Conservation (phyloP, 2,888 invertebrate species). For the Torymus tubicola region DNA sequence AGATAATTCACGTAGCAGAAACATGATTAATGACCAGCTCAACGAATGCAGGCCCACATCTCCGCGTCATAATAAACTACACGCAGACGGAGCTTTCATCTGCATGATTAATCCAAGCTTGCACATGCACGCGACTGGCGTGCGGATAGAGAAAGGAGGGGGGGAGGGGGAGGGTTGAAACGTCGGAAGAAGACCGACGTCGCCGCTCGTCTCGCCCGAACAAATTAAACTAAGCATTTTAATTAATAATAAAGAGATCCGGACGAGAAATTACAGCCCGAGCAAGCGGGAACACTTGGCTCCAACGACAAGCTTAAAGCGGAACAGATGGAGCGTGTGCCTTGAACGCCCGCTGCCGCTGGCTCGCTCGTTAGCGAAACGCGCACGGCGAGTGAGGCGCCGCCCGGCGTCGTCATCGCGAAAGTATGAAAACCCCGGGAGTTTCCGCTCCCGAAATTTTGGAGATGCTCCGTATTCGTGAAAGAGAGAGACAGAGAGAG, state of each 20-base stretch:
- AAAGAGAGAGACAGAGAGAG: not conserved
- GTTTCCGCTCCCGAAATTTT: not conserved
- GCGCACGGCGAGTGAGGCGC: too few species aligned
- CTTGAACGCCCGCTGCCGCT: not conserved
- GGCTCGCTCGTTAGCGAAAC: slow-evolving; percentile 23
- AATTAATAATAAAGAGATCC: slow-evolving; percentile 38
- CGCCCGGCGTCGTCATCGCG: not conserved
- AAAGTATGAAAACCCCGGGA: slow-evolving; percentile 11
- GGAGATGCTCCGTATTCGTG: slow-evolving; percentile 14
- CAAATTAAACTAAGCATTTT: slow-evolving; percentile 36
- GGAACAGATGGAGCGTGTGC: slow-evolving; percentile 30
- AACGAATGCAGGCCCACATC: too few species aligned
- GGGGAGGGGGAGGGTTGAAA: too few species aligned
- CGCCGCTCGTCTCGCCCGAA: slow-evolving; percentile 8
- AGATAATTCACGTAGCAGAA: slow-evolving; percentile 3
- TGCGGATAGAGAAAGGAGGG: not conserved
- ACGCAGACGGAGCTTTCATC: not conserved
- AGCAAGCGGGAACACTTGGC: not conserved
- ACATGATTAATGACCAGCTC: slow-evolving; percentile 1
- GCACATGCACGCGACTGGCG: slow-evolving; percentile 1
- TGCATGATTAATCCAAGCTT: too few species aligned
- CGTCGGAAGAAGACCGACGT: too few species aligned
- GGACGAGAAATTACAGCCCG: not conserved
- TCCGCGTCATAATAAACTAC: too few species aligned
- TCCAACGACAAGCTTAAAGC: slow-evolving; percentile 5